Conservation (phyloP, 92 coral and sea anemone genomes). For the Phenganax stokvisi region DNA sequence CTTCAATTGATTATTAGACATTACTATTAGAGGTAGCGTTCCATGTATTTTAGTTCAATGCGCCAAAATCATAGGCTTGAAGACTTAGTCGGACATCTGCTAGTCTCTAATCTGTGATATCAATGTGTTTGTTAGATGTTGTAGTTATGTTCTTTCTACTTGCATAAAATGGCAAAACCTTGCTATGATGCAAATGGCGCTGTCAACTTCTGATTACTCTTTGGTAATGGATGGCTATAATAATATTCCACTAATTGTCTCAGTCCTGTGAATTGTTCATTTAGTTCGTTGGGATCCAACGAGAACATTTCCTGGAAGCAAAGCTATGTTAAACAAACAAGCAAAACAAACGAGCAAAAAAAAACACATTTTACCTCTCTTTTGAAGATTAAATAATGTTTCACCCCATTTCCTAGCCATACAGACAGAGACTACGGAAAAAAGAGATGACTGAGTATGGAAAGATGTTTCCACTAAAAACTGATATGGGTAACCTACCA, state of each 20-base stretch:
- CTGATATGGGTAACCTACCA: slow-evolving; percentile 39
- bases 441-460: not conserved
- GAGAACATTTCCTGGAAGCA: not conserved
- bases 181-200: slow-evolving; percentile 17
- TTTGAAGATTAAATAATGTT: slow-evolving; percentile 66
- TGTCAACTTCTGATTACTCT: not conserved
- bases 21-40: no score
- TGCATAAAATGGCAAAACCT: not conserved
- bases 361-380: slow-evolving; percentile 45
- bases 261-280: slow-evolving; percentile 18
- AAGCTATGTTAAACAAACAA: not conserved
- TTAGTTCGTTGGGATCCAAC: not conserved
- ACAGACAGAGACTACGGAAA: slow-evolving; percentile 64
- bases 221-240: slow-evolving; percentile 11
- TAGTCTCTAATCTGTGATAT: no score
- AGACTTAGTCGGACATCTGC: no score
- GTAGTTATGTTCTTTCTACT: not conserved
- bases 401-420: slow-evolving; percentile 67
- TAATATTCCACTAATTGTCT: slow-evolving; percentile 30
- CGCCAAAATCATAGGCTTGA: no score
- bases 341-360: no score
- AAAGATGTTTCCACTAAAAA: not conserved
- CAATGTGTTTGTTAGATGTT: no score
- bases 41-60: no score
- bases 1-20: no score